A percentile compares a stretch with the other conserved stretches of the same genome.
Conservation (phyloP, 2,113 vertebrate species). For the Gavialis gangeticus region DNA sequence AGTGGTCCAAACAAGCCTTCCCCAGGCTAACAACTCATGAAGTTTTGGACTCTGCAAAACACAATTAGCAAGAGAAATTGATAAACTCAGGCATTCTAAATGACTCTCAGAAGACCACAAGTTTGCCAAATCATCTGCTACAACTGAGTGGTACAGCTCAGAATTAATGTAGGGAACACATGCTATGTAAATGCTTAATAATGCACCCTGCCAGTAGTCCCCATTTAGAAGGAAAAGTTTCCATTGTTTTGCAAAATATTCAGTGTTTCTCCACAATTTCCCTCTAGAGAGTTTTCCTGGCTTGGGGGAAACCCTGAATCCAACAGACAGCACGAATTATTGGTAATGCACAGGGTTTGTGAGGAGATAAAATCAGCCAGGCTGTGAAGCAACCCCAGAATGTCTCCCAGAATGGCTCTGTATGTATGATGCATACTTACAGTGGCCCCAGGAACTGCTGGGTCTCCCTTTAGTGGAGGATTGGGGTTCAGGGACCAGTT, state of each 20-base stretch:
- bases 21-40: background rate
- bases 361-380: slow-evolving; percentile 8
- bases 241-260: slow-evolving; percentile 54
- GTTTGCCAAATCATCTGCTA: background rate
- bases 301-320: slow-evolving; percentile 20
- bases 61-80: accelerated
- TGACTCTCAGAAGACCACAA: accelerated
- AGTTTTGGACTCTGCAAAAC: background rate
- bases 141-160: background rate
- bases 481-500: background rate
- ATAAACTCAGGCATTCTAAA: accelerated
- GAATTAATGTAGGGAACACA: background rate
- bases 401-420: background rate
- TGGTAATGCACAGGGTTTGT: background rate
- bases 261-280: slow-evolving; percentile 41
- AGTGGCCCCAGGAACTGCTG: slow-evolving; percentile 22
- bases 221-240: background rate
- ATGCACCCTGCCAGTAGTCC: background rate
- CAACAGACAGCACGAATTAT: slow-evolving; percentile 52
- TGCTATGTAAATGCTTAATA: background rate
- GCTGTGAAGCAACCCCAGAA: background rate
- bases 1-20: accelerated
- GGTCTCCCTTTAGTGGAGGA: slow-evolving; percentile 5
- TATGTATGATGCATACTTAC: background rate
- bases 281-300: slow-evolving; percentile 21